Evolutionary conservation across 2,888 invertebrate genomes (phyloP), one percentile per base, ranked within the genome.

Genomic region (Drosophila bunnanda): DNA sequence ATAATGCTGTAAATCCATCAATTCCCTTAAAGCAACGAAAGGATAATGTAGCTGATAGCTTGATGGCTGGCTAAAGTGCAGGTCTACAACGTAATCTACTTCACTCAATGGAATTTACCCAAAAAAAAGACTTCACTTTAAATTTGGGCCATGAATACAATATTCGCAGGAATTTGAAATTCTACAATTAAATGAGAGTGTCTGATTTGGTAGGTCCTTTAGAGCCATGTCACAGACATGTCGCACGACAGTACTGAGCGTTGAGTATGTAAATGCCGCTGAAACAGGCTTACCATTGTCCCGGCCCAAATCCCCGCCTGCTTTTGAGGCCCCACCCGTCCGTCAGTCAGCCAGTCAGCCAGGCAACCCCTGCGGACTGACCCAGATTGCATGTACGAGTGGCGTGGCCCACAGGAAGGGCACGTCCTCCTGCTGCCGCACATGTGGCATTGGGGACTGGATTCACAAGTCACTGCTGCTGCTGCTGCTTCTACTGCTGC

Each of bases 401-500:
- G 48, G 64, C 64, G 41, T 65, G 64, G 64, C 65, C 64, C 64
- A 65, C 64, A 65, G 64, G 64, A 65, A 65, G 64, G 64, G 64
- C 64, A 65, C 64, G 64, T 65, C 64, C 36, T 65, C 65, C 64
- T 65, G 65, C 43, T 65, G 64, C 65, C 64, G 65, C 65, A 64
- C 50, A 50, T 65, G 50, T 52, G 64, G 65, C 64, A 64, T 64
- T 64, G 64, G 64, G 50, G 34, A 66, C n/a, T 28, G 64, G 43
- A 67, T 34, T 55, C 66, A 68, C 39, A 67, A 68, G 55, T 67
- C 56, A 22, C 44, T 66, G 44, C 62, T 39, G 53, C 34, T 50
- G 61, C 44, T 46, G 4, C 48, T 44, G 50, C 50, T 32, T 10
- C 28, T 25, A 15, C 43, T 44, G 48, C 38, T 62, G 52, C 15